Percentiles rank a stretch among this genome's conserved stretches.
Evolutionary conservation across 1,140 invertebrate species (phyloP).

Genomic region (Leptinotarsa lineolata): DNA sequence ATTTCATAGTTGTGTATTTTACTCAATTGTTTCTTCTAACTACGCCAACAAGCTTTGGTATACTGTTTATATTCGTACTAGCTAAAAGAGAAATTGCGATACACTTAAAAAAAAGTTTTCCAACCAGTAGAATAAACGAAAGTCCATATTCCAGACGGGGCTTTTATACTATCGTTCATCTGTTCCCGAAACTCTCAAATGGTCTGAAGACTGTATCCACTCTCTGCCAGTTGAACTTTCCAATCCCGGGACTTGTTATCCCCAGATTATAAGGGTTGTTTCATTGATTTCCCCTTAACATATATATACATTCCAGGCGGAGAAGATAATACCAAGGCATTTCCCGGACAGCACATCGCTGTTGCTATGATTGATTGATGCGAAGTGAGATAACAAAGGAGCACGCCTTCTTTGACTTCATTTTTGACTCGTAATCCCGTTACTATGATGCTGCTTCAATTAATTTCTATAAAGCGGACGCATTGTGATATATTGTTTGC

Average conservation of each 20-base stretch:
- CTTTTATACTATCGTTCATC: too few species aligned
- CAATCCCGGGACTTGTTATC: slow-evolving; percentile 33
- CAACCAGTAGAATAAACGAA: too few species aligned
- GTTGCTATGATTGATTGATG: slow-evolving; percentile 8
- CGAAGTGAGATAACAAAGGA: background rate
- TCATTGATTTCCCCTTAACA: slow-evolving; percentile 40
- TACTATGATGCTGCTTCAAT: background rate
- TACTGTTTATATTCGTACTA: too few species aligned
- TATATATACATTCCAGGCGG: slow-evolving; percentile 11
- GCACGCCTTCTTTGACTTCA: background rate
- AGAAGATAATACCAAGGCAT: background rate
- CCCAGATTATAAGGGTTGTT: slow-evolving; percentile 37
- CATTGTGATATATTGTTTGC: background rate
- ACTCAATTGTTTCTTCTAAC: too few species aligned
- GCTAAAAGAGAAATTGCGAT: too few species aligned
- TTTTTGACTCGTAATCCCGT: slow-evolving; percentile 13
- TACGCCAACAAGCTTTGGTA: too few species aligned
- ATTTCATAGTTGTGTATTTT: too few species aligned
- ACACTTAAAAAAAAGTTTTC: too few species aligned
- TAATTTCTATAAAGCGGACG: background rate
- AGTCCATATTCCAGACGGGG: too few species aligned
- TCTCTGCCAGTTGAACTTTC: slow-evolving; percentile 16
- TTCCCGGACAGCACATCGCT: background rate
- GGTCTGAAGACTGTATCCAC: slow-evolving; percentile 6
- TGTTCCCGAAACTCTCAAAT: too few species aligned